Percentiles rank a stretch among this genome's conserved stretches.
These are phyloP conservation scores for Ceyx erithaca DNA, from an alignment of 2,797 vertebrate species.

Conservation along the genomic window DNA sequence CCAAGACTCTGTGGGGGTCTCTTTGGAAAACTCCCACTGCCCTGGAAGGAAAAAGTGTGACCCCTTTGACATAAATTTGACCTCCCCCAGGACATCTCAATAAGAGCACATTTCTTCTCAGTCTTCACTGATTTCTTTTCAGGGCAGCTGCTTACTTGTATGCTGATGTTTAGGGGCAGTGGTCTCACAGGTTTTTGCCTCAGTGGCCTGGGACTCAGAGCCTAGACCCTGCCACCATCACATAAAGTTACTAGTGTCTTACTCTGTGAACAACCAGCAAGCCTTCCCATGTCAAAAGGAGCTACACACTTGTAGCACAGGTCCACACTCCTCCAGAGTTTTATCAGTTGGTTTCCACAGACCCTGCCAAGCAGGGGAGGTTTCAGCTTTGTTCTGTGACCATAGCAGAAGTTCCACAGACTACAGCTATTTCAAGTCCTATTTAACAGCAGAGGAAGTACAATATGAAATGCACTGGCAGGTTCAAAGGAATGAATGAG, in stretches of 20 bases:
- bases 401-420: accelerated
- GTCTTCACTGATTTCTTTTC: background rate
- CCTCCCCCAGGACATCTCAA: background rate
- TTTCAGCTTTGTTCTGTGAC: accelerated
- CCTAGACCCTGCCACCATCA: background rate
- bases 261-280: background rate
- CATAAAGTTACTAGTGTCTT: background rate
- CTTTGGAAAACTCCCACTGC: background rate
- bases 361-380: accelerated
- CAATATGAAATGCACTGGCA: accelerated
- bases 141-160: background rate
- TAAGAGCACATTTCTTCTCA: background rate
- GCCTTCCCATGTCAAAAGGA: no score
- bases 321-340: accelerated
- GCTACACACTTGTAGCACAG: background rate
- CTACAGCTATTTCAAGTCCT: accelerated
- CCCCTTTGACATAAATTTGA: background rate
- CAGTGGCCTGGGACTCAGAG: background rate
- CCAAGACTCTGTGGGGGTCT: background rate
- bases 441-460: background rate
- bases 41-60: background rate
- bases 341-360: background rate
- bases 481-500: background rate
- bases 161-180: background rate
- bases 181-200: background rate